phyloP scores from a whole-genome alignment of 2,888 invertebrate species.

The Ligdia adustata region DNA sequence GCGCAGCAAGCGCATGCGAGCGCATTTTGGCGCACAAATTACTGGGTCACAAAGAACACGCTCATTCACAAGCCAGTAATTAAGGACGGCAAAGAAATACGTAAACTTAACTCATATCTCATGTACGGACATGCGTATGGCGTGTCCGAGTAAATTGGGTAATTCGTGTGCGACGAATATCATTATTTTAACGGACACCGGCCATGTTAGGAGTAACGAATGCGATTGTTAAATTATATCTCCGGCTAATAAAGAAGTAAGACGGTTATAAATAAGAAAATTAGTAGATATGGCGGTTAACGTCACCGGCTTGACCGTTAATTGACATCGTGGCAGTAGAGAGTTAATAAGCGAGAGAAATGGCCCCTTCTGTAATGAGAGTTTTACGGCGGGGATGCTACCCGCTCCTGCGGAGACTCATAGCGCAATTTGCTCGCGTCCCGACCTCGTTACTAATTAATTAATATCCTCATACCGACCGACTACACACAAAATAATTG shows the following conservation, averaged over 20 bases:
- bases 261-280: constrained; percentile 22
- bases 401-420: constrained; percentile 47
- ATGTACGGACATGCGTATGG: constrained; percentile 17
- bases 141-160: constrained; percentile 16
- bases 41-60: constrained; percentile 54
- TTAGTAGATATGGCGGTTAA: constrained; percentile 17
- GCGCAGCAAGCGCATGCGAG: constrained; percentile 66
- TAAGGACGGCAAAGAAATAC: constrained; percentile 13
- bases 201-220: constrained; percentile 14
- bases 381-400: constrained; percentile 57
- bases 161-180: constrained; percentile 4
- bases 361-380: constrained; percentile 59
- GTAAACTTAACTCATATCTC: constrained; percentile 4
- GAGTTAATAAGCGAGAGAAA: constrained; percentile 64
- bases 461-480: constrained; percentile 48
- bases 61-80: constrained; percentile 24
- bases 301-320: constrained; percentile 44
- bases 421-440: constrained; percentile 53
- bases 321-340: constrained; percentile 57
- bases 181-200: constrained; percentile 2
- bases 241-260: constrained; percentile 18
- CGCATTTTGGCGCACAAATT: constrained; percentile 70
- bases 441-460: constrained; percentile 52
- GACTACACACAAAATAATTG: constrained; percentile 48
- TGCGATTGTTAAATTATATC: constrained; percentile 15